Evolutionary conservation across 2,113 vertebrate species (phyloP), one percentile per base, ranked within the genome.

Genomic region (Thamnophis sirtalis): DNA sequence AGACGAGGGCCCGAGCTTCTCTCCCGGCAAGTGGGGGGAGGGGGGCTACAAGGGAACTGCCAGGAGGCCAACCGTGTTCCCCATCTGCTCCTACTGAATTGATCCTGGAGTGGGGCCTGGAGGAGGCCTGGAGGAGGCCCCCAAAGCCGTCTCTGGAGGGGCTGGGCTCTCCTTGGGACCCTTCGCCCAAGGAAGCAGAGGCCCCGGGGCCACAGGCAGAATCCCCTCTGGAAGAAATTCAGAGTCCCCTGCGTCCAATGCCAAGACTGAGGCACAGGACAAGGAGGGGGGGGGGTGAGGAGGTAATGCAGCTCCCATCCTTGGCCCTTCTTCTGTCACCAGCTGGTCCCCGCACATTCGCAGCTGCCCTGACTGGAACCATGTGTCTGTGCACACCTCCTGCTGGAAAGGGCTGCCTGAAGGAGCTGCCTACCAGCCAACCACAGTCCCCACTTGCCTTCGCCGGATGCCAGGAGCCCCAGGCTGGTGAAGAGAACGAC

Each of bases 201-300:
- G 68, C 15, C n/a, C 63, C 0, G n/a, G 33, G 68, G 17, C 3
- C 0, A 0, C 33, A 19, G 73, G 1, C 6, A 21, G 33, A 1
- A 9, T 10, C 58, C 24, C 24, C 58, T 24, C 9, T 60, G 58
- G 58, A 10, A 60, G 9, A 24, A 60, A 4, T 60, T 1, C 58
- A 21, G 17, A 80, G 73, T 9, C 17, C 1, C 17, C 33, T 43
- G 33, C n/a, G 9, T 21, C 73, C 33, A 21, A 21, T 38, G 17
- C 73, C 3, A 9, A 38, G 73, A 1, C 33, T 80, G 68, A 80
- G 33, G 15, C n/a, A 8, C 68, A 80, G 68, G 28, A 73, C 4
- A 2, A 5, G 63, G 28, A 26, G 1, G 56, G 63, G 28, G 15
- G 60, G 3, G 0, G 5, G 5, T 80, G 68, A 38, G 33, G 68